phyloP scores from a whole-genome alignment of 2,113 vertebrate species.

The Pollachius pollachius region DNA sequence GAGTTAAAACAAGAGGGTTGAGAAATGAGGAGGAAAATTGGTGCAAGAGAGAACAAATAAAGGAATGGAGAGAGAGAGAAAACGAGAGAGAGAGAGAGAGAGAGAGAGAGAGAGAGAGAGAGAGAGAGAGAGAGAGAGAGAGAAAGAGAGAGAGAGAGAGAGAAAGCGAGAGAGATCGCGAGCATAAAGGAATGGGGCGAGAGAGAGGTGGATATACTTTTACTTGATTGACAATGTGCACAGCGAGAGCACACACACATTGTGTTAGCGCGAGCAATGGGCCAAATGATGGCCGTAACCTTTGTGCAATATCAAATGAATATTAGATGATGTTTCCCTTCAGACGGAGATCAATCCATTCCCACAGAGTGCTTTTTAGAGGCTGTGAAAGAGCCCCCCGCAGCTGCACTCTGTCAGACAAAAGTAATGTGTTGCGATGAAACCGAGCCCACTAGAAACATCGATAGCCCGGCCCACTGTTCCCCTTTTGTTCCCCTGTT shows the following conservation, averaged over 20 bases:
- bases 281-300: conserved; percentile 60
- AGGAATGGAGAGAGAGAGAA: not conserved
- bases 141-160: not conserved
- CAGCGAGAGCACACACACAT: conserved; percentile 11
- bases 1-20: too few relatives aligned
- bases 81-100: not conserved
- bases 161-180: not conserved
- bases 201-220: not conserved
- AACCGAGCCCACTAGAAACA: conserved; percentile 59
- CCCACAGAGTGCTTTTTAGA: conserved; percentile 62
- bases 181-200: not conserved
- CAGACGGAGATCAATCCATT: conserved; percentile 68
- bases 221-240: conserved; percentile 12
- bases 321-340: conserved; percentile 77
- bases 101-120: not conserved
- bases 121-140: conserved; percentile 9
- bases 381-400: conserved; percentile 62
- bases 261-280: conserved; percentile 13
- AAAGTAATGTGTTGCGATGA: conserved; percentile 69
- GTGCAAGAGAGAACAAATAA: not conserved
- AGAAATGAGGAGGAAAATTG: too few relatives aligned
- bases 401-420: conserved; percentile 66
- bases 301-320: conserved; percentile 68
- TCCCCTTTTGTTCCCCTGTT: conserved; percentile 51
- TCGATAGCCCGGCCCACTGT: conserved; percentile 42